Evolutionary conservation across 2,797 vertebrate species (phyloP).

Genomic region (Cyprinella venusta): DNA sequence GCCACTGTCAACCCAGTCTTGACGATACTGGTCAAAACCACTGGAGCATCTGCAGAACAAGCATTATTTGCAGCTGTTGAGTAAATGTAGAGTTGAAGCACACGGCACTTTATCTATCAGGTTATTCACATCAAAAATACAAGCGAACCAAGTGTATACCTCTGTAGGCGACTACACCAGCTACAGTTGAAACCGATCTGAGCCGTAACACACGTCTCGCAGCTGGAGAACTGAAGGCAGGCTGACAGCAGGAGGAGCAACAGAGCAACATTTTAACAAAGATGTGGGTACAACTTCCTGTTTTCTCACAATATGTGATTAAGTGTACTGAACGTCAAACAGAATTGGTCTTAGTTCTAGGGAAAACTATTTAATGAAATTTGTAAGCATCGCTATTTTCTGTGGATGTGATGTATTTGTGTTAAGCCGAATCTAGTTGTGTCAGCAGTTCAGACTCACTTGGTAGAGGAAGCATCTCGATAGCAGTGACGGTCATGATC

Average conservation of each 20-base stretch:
- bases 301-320: slow-evolving; percentile 23
- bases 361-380: not conserved
- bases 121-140: not conserved
- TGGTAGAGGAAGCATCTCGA: slow-evolving; percentile 92
- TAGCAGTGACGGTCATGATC: slow-evolving; percentile 85
- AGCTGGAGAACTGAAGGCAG: slow-evolving; percentile 93
- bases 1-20: slow-evolving; percentile 95
- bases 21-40: slow-evolving; percentile 93
- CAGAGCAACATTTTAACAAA: slow-evolving; percentile 9
- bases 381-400: not conserved
- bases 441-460: slow-evolving; percentile 78
- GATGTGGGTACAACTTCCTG: not conserved
- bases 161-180: slow-evolving; percentile 93
- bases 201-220: slow-evolving; percentile 86
- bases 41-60: slow-evolving; percentile 89
- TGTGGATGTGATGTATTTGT: not conserved
- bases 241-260: slow-evolving; percentile 71
- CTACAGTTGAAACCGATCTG: slow-evolving; percentile 97
- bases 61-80: not conserved
- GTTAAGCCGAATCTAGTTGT: not conserved
- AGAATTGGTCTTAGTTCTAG: not conserved
- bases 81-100: not conserved
- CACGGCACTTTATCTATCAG: not conserved
- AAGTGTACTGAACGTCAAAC: slow-evolving; percentile 35
- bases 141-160: slow-evolving; percentile 72